Conservation (phyloP, 2,888 invertebrate genomes). For the Clunio marinus region DNA sequence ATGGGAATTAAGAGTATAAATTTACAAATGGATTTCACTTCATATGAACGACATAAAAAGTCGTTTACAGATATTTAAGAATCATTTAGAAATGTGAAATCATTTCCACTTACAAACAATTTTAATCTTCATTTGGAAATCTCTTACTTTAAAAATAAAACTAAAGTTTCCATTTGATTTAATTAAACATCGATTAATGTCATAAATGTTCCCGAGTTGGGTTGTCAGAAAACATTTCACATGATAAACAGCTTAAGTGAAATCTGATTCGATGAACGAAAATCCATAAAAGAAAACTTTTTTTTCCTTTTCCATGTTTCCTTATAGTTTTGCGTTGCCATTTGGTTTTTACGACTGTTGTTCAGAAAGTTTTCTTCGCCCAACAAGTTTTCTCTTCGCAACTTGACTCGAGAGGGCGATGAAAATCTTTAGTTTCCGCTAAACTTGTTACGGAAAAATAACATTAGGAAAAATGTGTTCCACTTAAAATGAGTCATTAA, state of each 20-base stretch:
- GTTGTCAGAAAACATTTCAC: slow-evolving; percentile 24
- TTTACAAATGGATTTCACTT: slow-evolving; percentile 25
- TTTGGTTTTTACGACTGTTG: slow-evolving; percentile 38
- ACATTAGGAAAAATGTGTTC: slow-evolving; percentile 32
- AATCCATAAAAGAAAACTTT: slow-evolving; percentile 8
- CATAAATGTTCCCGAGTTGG: background rate
- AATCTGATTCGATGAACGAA: slow-evolving; percentile 32
- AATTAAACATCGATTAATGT: slow-evolving; percentile 38
- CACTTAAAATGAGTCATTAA: slow-evolving; percentile 20
- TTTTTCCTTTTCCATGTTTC: background rate
- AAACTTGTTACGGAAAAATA: background rate
- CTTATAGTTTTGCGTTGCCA: slow-evolving; percentile 20
- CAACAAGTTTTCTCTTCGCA: slow-evolving; percentile 31
- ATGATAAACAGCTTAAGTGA: slow-evolving; percentile 35
- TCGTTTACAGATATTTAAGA: slow-evolving; percentile 6
- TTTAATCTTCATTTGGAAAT: no score
- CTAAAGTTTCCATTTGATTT: no score
- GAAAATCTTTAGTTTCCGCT: slow-evolving; percentile 16
- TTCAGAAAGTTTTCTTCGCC: slow-evolving; percentile 32
- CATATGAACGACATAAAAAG: background rate
- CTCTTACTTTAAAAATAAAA: no score
- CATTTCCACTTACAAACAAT: slow-evolving; percentile 7
- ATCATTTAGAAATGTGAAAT: slow-evolving; percentile 17
- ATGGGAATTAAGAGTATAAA: slow-evolving; percentile 33
- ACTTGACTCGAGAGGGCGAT: background rate